Conservation (phyloP, 2,113 vertebrate species). For the Mormyrus lacerda region DNA sequence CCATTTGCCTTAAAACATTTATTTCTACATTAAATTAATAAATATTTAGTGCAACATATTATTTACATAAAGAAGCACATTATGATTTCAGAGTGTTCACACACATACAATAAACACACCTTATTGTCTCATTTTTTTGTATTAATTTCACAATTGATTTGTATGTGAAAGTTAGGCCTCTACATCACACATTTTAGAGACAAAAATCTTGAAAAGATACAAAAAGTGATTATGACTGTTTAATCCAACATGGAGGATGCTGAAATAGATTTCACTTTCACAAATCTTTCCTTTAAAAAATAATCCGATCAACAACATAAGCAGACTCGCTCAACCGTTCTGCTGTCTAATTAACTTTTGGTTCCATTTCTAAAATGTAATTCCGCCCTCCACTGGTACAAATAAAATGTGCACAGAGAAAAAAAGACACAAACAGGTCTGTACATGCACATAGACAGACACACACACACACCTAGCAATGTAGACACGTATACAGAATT, state of each 20-base stretch:
- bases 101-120: not conserved
- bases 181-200: not conserved
- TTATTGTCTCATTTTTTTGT: not conserved
- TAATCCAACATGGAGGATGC: not conserved
- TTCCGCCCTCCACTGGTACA: conserved; percentile 76
- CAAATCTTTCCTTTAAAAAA: not conserved
- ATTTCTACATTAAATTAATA: not conserved
- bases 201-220: not conserved
- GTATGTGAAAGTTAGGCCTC: not conserved
- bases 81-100: not conserved
- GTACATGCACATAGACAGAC: not conserved
- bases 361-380: conserved; percentile 58
- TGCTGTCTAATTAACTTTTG: conserved; percentile 19
- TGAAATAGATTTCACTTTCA: not conserved
- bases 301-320: not conserved
- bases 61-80: not conserved
- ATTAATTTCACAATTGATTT: not conserved
- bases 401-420: conserved; percentile 16
- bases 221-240: not conserved
- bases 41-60: not conserved
- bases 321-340: not conserved
- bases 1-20: not conserved
- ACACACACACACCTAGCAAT: not conserved
- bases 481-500: conserved; percentile 15
- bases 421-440: not conserved